Base-by-base conservation (phyloP, 2,113 vertebrate genomes). In the Lasiurus borealis region DNA sequence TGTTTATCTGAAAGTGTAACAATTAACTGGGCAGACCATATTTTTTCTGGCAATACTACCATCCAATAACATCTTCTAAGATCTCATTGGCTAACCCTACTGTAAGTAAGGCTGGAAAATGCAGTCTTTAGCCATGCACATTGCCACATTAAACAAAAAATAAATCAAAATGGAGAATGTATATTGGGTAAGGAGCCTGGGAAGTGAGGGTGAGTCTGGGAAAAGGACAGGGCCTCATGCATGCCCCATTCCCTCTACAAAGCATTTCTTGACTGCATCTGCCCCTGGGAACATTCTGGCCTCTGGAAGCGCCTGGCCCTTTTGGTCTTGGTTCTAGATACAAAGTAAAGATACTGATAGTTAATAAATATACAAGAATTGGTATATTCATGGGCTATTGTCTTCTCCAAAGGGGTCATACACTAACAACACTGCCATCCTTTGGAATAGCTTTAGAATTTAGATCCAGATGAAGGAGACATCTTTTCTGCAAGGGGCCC, bases 1-100 rank as follows among this genome's bases (percentile, higher is more conserved):
- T 83, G 5, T 75, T 85, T 71, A 72, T 40, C 36, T 66, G 85
- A 92, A 78, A 93, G 81, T 91, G 81, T 91, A 83, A 78, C 88
- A 88, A 86, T 69, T 91, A 81, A 54, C 13, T 69, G 25, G 16
- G 25, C 2, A 34, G 29, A 19, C 25, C 69, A n/a, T 15, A 69
- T 94, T 90, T 89, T 84, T 57, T 57, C 18, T 57, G 23, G 34
- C 78, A 88, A 81, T n/a, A 10, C 66, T 52, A 29, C 9, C 54
- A 82, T 5, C 44, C 40, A 73, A 36, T 52, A 89, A 13, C 19
- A 76, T 21, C 57, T 71, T 59, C 16, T 66, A 85, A 85, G 59
- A 48, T 90, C 31, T 88, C 71, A 78, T 59, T 36, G 29, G 31
- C 25, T 23, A 71, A 0, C 29, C 23, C 15, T 48, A 44, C 25